Base-by-base conservation (phyloP, 2,888 invertebrate genomes). In the Hoplodrina ambigua region DNA sequence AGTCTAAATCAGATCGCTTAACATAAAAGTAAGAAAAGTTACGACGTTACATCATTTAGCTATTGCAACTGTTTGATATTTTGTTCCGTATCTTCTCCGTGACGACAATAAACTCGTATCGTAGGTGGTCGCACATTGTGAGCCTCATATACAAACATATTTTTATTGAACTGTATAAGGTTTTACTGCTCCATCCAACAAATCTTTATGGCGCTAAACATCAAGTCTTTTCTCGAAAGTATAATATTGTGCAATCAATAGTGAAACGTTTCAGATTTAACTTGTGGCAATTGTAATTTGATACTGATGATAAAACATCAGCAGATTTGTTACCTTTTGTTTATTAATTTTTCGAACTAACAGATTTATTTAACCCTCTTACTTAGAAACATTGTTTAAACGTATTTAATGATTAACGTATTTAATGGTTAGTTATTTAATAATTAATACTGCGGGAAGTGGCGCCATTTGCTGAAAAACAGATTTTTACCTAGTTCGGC, bases 141-240 rank as follows among this genome's bases (percentile, higher is more conserved):
- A 86, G 87, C 87, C 87, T 89, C 88, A 90, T 90, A 92, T 88
- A 92, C 87, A 88, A 87, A 90, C 89, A 91, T 91, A 89, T 89
- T 93, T 94, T 92, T 93, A 94, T 94, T 92, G 90, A 90, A 89
- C 88, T 88, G 87, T 90, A 90, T 91, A 91, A 88, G 88, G 89
- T 92, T 94, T 94, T 92, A 94, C 88, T 88, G 87, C 92, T 86
- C 86, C 87, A 87, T 90, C 85, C 86, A 85, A 91, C 90, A 90
- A 89, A 90, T 87, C 85, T 91, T 90, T 90, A 88, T 86, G 83
- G 87, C 84, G 83, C 80, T 85, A 86, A 87, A 87, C 87, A 88
- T 87, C 85, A 87, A 86, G 81, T 84, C 77, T 83, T 82, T 84
- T 88, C 86, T 87, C 75, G 78, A 85, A 89, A 88, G 84, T 84